These are phyloP conservation scores for Venusia cambrica DNA, from an alignment of 2,888 invertebrate genomes.

Conservation along the genomic window DNA sequence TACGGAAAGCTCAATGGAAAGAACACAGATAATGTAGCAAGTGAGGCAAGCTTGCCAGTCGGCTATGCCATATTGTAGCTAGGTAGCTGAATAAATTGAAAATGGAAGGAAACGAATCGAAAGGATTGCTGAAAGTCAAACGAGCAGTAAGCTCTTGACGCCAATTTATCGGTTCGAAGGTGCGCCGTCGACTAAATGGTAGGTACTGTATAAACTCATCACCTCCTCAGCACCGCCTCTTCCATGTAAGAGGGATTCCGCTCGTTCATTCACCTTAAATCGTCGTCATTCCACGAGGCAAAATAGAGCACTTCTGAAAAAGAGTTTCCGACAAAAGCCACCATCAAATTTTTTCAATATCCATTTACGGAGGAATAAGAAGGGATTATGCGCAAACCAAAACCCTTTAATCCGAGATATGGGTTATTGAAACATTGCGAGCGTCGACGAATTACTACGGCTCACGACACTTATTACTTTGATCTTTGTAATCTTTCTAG, in stretches of 20 bases:
- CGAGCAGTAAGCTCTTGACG: conserved; percentile 52
- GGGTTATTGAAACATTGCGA: conserved; percentile 65
- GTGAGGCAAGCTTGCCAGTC: conserved; percentile 23
- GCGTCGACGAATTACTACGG: conserved; percentile 54
- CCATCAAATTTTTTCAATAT: conserved; percentile 75
- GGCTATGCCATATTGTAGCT: conserved; percentile 29
- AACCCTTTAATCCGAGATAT: conserved; percentile 68
- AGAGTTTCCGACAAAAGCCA: conserved; percentile 70
- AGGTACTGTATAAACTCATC: conserved; percentile 75
- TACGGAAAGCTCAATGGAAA: conserved; percentile 25
- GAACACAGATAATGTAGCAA: conserved; percentile 24
- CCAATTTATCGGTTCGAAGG: conserved; percentile 69
- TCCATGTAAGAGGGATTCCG: conserved; percentile 73
- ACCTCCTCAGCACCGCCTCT: conserved; percentile 73
- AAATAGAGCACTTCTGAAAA: conserved; percentile 73
- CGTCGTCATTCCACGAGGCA: conserved; percentile 72
- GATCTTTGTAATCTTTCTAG: conserved; percentile 38
- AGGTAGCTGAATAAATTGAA: conserved; percentile 30
- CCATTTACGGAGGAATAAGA: conserved; percentile 73
- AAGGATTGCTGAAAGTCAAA: conserved; percentile 51
- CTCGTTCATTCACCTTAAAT: conserved; percentile 79
- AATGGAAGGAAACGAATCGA: conserved; percentile 37
- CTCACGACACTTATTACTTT: conserved; percentile 36
- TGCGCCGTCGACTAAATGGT: conserved; percentile 71
- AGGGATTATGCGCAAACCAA: conserved; percentile 69